phyloP scores from a whole-genome alignment of 2,797 vertebrate genomes.

The Sebastes iracundus region DNA sequence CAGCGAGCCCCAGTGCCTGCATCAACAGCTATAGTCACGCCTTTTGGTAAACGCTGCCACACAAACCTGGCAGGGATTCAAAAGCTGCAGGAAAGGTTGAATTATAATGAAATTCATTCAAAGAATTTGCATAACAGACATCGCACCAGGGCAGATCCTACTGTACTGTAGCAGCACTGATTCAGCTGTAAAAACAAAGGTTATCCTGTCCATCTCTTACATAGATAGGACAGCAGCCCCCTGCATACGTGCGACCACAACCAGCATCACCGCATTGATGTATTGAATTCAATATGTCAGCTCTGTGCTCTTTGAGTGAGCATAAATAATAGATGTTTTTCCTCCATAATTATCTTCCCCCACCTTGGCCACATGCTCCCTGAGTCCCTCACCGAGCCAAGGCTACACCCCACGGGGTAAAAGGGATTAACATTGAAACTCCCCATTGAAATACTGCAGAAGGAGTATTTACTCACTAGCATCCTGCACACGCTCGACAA shows the following conservation, averaged over 20 bases:
- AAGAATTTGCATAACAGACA: constrained; percentile 31
- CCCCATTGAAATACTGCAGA: constrained; percentile 51
- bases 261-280: constrained; percentile 36
- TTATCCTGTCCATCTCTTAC: neutral
- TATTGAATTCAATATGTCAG: constrained; percentile 52
- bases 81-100: constrained; percentile 24
- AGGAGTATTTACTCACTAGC: constrained; percentile 49
- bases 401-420: constrained; percentile 45
- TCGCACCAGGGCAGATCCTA: neutral
- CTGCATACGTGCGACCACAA: constrained; percentile 8
- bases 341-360: constrained; percentile 68
- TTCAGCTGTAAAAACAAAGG: neutral
- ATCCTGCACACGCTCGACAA: constrained; percentile 33
- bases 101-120: constrained; percentile 40
- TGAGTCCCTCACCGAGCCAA: constrained; percentile 39
- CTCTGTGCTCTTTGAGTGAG: constrained; percentile 53
- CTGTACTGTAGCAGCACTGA: neutral
- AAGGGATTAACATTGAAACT: constrained; percentile 59
- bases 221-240: neutral
- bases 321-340: constrained; percentile 79
- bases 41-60: constrained; percentile 52
- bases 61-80: constrained; percentile 51
- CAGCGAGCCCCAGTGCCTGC: constrained; percentile 42
- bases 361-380: constrained; percentile 64
- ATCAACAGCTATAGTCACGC: constrained; percentile 57